Percentiles rank a stretch among this genome's conserved stretches.
These are phyloP conservation scores for Peromyscus eremicus DNA, from an alignment of 2,797 vertebrate species.

Conservation along the genomic window DNA sequence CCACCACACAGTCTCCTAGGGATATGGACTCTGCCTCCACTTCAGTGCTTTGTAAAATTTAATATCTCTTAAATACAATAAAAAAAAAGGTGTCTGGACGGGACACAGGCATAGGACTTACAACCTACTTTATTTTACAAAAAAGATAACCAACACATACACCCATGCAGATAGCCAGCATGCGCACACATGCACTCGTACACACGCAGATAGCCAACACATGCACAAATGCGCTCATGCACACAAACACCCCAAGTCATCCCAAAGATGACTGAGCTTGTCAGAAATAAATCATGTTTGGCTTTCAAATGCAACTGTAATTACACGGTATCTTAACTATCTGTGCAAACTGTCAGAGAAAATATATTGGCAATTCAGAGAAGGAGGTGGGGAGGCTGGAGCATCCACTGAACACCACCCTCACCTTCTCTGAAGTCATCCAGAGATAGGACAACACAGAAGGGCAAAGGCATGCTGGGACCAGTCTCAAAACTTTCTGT, in stretches of 20 bases:
- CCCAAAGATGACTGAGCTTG: constrained; percentile 88
- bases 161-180: neutral
- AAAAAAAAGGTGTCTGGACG: constrained; percentile 9
- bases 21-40: neutral
- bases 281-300: constrained; percentile 89
- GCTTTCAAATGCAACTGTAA: constrained; percentile 89
- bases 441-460: constrained; percentile 83
- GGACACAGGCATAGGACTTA: neutral
- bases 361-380: constrained; percentile 88
- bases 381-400: constrained; percentile 70
- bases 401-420: constrained; percentile 74
- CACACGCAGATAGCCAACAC: neutral
- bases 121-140: neutral
- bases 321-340: constrained; percentile 90
- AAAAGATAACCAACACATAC: constrained; percentile 59
- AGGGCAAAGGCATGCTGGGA: constrained; percentile 85
- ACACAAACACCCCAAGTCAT: constrained; percentile 66
- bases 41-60: neutral
- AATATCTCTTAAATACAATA: constrained; percentile 14
- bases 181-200: neutral
- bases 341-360: constrained; percentile 89
- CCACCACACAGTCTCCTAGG: constrained; percentile 6
- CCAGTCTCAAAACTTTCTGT: constrained; percentile 84
- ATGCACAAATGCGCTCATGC: neutral
- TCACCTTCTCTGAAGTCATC: constrained; percentile 87